Conservation (phyloP, 2,888 invertebrate genomes). For the Lottia scabra region DNA sequence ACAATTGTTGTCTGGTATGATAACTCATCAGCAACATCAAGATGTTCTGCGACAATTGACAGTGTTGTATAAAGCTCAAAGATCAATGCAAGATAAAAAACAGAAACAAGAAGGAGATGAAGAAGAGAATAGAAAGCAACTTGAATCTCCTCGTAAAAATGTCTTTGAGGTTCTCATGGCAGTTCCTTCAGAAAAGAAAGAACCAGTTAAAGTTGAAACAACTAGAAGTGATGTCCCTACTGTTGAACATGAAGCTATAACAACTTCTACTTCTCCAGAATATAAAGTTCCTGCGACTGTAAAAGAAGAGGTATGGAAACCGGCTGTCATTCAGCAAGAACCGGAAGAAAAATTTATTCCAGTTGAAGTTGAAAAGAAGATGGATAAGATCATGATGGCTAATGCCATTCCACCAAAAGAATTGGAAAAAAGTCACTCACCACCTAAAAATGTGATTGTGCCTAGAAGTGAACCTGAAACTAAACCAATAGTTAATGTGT, state of each 20-base stretch:
- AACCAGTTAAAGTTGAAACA: background rate
- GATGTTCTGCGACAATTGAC: slow-evolving; percentile 59
- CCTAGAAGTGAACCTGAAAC: background rate
- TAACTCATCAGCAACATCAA: slow-evolving; percentile 60
- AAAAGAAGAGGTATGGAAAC: background rate
- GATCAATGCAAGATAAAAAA: slow-evolving; percentile 28
- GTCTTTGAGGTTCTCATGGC: background rate
- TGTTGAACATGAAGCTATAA: background rate
- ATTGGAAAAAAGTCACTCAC: background rate
- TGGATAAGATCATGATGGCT: background rate
- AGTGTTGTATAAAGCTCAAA: slow-evolving; percentile 49
- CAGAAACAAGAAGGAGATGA: background rate
- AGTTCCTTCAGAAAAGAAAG: background rate
- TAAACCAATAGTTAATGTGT: background rate
- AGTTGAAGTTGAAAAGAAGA: background rate
- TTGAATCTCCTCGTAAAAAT: background rate
- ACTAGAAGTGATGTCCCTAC: too few relatives aligned
- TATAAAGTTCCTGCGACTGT: background rate
- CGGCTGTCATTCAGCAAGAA: background rate
- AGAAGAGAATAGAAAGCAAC: background rate
- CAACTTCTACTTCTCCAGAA: background rate
- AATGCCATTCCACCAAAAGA: background rate
- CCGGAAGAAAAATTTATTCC: background rate
- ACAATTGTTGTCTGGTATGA: slow-evolving; percentile 78
- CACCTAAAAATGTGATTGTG: background rate